Conservation (phyloP, 1,140 invertebrate genomes). For the Drosophila punjabiensis region DNA sequence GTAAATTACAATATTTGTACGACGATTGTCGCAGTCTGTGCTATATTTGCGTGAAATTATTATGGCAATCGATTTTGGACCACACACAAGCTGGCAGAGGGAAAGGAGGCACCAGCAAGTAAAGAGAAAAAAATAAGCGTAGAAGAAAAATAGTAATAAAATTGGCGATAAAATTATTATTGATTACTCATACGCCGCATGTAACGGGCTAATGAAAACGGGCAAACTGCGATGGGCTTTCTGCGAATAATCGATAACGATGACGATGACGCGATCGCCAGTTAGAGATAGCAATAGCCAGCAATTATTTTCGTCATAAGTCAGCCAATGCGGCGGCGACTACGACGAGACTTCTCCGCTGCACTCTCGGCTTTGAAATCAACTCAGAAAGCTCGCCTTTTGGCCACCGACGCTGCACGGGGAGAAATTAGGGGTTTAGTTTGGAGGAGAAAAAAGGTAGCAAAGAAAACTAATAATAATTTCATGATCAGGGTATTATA, state of each 20-base stretch:
- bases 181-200: slow-evolving; percentile 79
- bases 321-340: slow-evolving; percentile 74
- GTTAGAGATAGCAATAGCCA: slow-evolving; percentile 65
- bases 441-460: background rate
- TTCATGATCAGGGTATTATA: background rate
- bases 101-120: slow-evolving; percentile 23
- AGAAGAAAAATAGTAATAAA: slow-evolving; percentile 37
- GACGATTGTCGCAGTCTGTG: slow-evolving; percentile 59
- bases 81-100: slow-evolving; percentile 29
- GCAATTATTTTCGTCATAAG: slow-evolving; percentile 84
- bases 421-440: background rate
- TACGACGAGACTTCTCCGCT: slow-evolving; percentile 31
- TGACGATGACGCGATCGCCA: slow-evolving; percentile 79
- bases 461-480: background rate
- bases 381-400: slow-evolving; percentile 14
- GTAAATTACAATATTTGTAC: slow-evolving; percentile 80
- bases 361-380: slow-evolving; percentile 42
- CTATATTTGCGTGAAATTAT: slow-evolving; percentile 80
- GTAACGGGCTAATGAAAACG: slow-evolving; percentile 60
- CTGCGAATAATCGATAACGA: slow-evolving; percentile 60
- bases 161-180: slow-evolving; percentile 76
- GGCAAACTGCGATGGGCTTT: slow-evolving; percentile 60
- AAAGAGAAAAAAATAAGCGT: background rate
- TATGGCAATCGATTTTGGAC: slow-evolving; percentile 78
- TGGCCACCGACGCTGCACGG: slow-evolving; percentile 48